Percentiles rank a stretch among this genome's conserved stretches.
Evolutionary conservation across 2,888 invertebrate species (phyloP).

Genomic region (Altica lythri): DNA sequence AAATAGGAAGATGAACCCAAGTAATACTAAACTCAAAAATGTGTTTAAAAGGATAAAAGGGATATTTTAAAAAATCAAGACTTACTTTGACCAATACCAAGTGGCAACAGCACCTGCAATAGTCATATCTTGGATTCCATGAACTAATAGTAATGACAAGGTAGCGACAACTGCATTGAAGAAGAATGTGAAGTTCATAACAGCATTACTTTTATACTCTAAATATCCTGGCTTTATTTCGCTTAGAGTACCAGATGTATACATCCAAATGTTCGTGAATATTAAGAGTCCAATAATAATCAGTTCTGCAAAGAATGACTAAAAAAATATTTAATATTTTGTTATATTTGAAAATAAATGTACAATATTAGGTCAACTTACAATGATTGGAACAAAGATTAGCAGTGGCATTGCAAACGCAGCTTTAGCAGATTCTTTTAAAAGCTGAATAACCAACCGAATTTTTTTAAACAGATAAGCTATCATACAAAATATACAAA

Average conservation of each 20-base stretch:
- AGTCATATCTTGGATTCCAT: slow-evolving; percentile 67
- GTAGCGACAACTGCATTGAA: slow-evolving; percentile 62
- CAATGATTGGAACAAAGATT: slow-evolving; percentile 61
- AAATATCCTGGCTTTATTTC: slow-evolving; percentile 20
- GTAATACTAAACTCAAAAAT: too few species aligned
- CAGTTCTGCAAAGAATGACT: slow-evolving; percentile 57
- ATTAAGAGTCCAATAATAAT: slow-evolving; percentile 51
- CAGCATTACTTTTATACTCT: slow-evolving; percentile 35
- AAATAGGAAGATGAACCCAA: too few species aligned
- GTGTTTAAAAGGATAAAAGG: too few species aligned
- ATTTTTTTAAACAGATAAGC: slow-evolving; percentile 52
- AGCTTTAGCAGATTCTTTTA: slow-evolving; percentile 64
- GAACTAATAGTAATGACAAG: slow-evolving; percentile 65
- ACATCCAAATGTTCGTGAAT: slow-evolving; percentile 30
- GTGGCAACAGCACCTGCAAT: slow-evolving; percentile 66
- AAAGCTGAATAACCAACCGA: slow-evolving; percentile 60
- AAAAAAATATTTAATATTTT: too few species aligned
- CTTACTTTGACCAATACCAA: slow-evolving; percentile 68
- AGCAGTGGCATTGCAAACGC: slow-evolving; percentile 61
- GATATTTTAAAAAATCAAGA: too few species aligned
- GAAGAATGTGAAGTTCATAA: slow-evolving; percentile 41
- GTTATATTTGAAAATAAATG: too few species aligned
- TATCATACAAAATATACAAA: slow-evolving; percentile 30
- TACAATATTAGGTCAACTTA: slow-evolving; percentile 47
- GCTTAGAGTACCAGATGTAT: slow-evolving; percentile 35